phyloP scores from a whole-genome alignment of 2,113 vertebrate species.

The Nesogale talazaci region DNA sequence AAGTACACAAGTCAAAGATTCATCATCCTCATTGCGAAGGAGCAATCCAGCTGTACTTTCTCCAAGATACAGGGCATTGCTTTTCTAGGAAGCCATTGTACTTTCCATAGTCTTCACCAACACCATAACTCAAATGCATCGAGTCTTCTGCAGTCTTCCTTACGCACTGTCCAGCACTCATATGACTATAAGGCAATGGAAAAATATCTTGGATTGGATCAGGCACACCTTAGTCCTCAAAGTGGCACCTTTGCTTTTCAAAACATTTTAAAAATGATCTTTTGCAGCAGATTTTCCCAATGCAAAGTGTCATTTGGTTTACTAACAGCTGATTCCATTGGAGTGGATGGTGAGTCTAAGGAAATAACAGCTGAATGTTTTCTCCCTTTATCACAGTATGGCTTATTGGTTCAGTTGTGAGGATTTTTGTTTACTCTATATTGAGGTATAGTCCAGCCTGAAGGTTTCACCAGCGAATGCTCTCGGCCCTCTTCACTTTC shows the following conservation, averaged over 20 bases:
- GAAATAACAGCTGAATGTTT: not conserved
- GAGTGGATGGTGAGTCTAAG: not conserved
- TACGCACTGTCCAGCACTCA: not conserved
- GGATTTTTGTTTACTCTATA: not conserved
- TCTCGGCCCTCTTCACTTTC: not conserved
- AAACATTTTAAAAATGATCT: not conserved
- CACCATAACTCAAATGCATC: not conserved
- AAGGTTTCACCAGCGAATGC: not conserved
- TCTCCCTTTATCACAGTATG: not conserved
- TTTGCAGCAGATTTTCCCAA: not conserved
- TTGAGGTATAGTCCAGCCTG: not conserved
- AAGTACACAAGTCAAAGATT: not conserved
- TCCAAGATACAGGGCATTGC: not conserved
- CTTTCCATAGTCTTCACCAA: not conserved
- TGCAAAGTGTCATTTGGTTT: not conserved
- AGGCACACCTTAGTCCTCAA: not conserved
- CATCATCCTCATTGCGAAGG: not conserved
- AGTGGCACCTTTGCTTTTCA: not conserved
- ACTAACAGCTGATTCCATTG: not conserved
- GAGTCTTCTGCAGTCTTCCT: not conserved
- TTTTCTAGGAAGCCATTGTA: not conserved
- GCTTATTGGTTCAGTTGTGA: not conserved
- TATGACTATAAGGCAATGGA: not conserved
- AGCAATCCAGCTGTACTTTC: not conserved
- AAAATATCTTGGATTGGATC: not conserved